phyloP scores from a whole-genome alignment of 2,113 vertebrate genomes.

The Callochromis pleurospilus region DNA sequence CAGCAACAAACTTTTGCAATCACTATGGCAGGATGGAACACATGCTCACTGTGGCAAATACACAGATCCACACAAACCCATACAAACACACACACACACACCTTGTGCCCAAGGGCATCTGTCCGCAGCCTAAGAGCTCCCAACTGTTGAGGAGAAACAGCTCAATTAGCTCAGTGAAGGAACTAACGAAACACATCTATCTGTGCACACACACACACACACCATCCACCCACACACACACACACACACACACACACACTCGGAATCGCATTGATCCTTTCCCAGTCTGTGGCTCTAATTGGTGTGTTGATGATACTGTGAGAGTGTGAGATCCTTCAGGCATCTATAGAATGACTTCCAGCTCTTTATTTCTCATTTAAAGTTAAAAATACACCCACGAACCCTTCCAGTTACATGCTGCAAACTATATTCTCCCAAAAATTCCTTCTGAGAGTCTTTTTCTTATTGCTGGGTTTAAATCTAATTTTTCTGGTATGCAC shows the following conservation, averaged over 20 bases:
- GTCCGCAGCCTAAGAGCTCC: conserved; percentile 69
- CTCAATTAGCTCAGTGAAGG: conserved; percentile 69
- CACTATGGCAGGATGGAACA: conserved; percentile 32
- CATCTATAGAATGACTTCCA: conserved; percentile 56
- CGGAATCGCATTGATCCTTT: conserved; percentile 61
- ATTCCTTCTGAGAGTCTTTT: conserved; percentile 28
- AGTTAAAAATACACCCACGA: conserved; percentile 63
- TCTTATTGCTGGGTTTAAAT: conserved; percentile 29
- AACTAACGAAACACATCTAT: conserved; percentile 62
- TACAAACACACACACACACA: conserved; percentile 36
- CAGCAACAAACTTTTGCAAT: conserved; percentile 46
- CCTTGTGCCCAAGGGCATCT: conserved; percentile 72
- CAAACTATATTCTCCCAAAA: conserved; percentile 35
- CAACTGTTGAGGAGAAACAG: conserved; percentile 73
- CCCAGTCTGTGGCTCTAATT: conserved; percentile 65
- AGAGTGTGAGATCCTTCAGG: conserved; percentile 64
- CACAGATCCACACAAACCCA: conserved; percentile 34
- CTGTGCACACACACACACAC: conserved; percentile 33
- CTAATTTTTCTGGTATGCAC: conserved; percentile 17
- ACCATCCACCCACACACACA: background rate
- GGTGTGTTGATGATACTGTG: conserved; percentile 68
- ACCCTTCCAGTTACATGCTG: conserved; percentile 8
- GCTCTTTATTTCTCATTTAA: conserved; percentile 69
- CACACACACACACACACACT: conserved; percentile 25
- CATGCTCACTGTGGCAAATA: conserved; percentile 41